Evolutionary conservation across 92 coral and sea anemone species (phyloP).

Genomic region (Zoanthus solanderi): DNA sequence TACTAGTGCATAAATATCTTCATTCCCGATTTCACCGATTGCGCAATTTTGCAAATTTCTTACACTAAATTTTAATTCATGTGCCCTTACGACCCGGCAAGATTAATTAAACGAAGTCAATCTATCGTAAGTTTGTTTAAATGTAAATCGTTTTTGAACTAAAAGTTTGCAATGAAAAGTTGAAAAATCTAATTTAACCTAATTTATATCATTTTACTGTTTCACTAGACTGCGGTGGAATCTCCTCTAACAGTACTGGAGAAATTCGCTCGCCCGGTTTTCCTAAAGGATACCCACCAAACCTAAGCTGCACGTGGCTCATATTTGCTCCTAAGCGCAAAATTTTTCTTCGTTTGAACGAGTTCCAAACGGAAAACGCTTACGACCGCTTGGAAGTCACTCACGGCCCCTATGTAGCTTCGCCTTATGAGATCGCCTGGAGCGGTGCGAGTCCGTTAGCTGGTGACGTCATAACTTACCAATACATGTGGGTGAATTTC

Average conservation of each 20-base stretch:
- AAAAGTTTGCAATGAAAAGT: no score
- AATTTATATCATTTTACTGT: neutral
- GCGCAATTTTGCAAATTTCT: no score
- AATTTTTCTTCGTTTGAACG: slow-evolving; percentile 77
- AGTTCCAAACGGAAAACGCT: slow-evolving; percentile 86
- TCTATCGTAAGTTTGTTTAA: no score
- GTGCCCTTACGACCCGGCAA: no score
- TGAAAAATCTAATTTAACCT: no score
- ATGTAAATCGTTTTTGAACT: no score
- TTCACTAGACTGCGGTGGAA: slow-evolving; percentile 93
- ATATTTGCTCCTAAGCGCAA: slow-evolving; percentile 70
- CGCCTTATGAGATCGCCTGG: slow-evolving; percentile 82
- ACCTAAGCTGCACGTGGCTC: slow-evolving; percentile 91
- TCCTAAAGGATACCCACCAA: slow-evolving; percentile 88
- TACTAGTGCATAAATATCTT: no score
- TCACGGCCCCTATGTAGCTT: slow-evolving; percentile 90
- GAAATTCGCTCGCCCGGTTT: slow-evolving; percentile 91
- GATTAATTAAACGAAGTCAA: no score
- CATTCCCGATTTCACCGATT: no score
- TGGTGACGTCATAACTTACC: slow-evolving; percentile 73
- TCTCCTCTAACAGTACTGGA: slow-evolving; percentile 72
- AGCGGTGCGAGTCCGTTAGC: slow-evolving; percentile 86
- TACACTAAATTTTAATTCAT: no score
- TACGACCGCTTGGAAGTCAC: slow-evolving; percentile 89
- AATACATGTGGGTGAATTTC: slow-evolving; percentile 94